Percentiles rank a stretch among this genome's conserved stretches.
Evolutionary conservation across 1,140 invertebrate species (phyloP).

Genomic region (Hylyphantes graminicola): DNA sequence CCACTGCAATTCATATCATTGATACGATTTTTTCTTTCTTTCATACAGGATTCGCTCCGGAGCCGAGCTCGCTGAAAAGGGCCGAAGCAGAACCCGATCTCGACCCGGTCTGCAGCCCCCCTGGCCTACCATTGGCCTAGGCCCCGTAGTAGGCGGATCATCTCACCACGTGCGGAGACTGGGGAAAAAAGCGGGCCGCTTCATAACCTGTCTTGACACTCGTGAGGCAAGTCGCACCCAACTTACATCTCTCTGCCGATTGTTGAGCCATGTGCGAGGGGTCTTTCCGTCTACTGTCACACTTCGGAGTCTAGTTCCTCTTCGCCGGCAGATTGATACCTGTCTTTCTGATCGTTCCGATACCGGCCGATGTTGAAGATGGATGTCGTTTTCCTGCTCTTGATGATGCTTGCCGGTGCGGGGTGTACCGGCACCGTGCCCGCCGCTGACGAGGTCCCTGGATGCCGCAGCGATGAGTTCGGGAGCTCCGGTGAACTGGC

Average conservation of each 20-base stretch:
- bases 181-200: background rate
- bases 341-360: too few species aligned
- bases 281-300: too few species aligned
- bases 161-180: constrained; percentile 27
- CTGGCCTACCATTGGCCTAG: constrained; percentile 14
- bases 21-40: constrained; percentile 9
- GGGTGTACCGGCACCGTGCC: background rate
- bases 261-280: too few species aligned
- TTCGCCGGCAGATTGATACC: too few species aligned
- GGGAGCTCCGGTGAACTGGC: constrained; percentile 17
- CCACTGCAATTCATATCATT: constrained; percentile 4
- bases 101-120: constrained; percentile 8
- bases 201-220: too few species aligned
- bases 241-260: too few species aligned
- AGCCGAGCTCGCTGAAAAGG: constrained; percentile 12
- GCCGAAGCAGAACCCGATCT: constrained; percentile 43
- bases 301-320: too few species aligned
- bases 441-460: background rate
- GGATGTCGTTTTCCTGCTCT: background rate
- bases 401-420: background rate
- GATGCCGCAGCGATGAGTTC: constrained; percentile 12
- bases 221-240: too few species aligned
- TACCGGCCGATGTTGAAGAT: too few species aligned
- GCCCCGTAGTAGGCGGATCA: constrained; percentile 24
- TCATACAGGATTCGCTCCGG: constrained; percentile 42